Evolutionary conservation across 2,113 vertebrate genomes (phyloP), one percentile per base, ranked within the genome.

Genomic region (Boleophthalmus pectinirostris): DNA sequence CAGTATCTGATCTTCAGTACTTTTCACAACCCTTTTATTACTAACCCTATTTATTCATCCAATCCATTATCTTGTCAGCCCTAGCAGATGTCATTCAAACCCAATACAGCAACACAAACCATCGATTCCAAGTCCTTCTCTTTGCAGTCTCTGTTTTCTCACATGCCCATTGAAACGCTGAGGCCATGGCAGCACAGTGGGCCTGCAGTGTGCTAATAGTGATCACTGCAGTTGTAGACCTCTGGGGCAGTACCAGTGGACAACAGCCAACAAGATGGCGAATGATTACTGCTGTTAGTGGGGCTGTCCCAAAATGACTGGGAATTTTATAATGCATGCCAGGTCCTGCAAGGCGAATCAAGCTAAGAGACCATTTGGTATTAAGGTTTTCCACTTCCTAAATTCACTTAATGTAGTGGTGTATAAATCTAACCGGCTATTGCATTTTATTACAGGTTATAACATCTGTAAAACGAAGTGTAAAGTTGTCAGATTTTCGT

Each of bases 91-190:
- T 43, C 8, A 43, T 43, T 43, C 38, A 43, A 10, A 43, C 6
- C 38, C 38, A 43, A 10, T 38, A 38, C 35, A 7, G 35, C 35
- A 7, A 38, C 6, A 38, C 35, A 43, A 43, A 8, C 8, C 38
- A 90, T 90, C 81, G 89, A 91, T 87, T 79, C 72, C 60, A 11
- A 43, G 38, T 11, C 56, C 74, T 78, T 82, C 68, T 82, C 68
- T 68, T 73, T 79, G 84, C 71, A 49, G 71, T 75, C 70, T 73
- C 77, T 69, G 20, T 73, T 75, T 56, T 58, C 21, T 67, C 78
- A 87, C 82, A 70, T 56, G 1, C 45, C 88, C 75, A 77, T 80
- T 80, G 66, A 56, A 80, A 80, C 80, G 77, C 78, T 80, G 84
- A 82, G 79, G 81, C 83, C 54, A 67, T 70, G 54, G 79, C 86